Percentiles rank a stretch among this genome's conserved stretches.
These are phyloP conservation scores for Himalopsyche kuldschensis DNA, from an alignment of 2,888 invertebrate genomes.

Conservation along the genomic window DNA sequence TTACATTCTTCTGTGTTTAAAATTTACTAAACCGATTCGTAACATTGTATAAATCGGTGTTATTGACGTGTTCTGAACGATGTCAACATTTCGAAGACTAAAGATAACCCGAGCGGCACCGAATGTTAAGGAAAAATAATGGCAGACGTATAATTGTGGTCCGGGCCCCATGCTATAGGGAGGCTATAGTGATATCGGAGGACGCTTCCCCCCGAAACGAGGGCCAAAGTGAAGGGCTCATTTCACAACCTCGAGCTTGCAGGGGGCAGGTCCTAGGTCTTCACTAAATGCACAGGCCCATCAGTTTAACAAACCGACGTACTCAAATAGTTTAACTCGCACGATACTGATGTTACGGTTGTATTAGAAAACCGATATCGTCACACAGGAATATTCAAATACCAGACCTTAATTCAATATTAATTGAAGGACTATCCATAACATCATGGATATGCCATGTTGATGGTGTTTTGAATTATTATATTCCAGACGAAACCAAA, in stretches of 20 bases:
- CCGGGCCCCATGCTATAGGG: conserved; percentile 16
- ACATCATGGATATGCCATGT: no score
- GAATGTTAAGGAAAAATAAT: conserved; percentile 18
- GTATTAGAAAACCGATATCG: no score
- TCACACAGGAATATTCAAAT: background rate
- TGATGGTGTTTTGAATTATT: no score
- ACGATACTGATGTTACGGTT: background rate
- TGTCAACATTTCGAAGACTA: background rate
- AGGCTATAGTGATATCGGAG: conserved; percentile 22
- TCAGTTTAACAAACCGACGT: background rate
- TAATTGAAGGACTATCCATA: no score
- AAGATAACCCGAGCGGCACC: background rate
- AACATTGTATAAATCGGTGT: no score
- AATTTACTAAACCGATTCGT: no score
- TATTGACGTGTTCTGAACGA: no score
- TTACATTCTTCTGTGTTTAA: no score
- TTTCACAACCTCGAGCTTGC: conserved; percentile 29
- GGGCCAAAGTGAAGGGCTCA: conserved; percentile 36
- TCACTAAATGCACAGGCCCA: conserved; percentile 5
- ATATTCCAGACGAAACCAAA: no score
- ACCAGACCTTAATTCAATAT: background rate
- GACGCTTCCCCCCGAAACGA: conserved; percentile 11
- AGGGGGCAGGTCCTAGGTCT: conserved; percentile 13
- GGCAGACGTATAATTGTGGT: conserved; percentile 24
- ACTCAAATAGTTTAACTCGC: background rate